Evolutionary conservation across 2,888 invertebrate genomes (phyloP).

Genomic region (Cabera pusaria): DNA sequence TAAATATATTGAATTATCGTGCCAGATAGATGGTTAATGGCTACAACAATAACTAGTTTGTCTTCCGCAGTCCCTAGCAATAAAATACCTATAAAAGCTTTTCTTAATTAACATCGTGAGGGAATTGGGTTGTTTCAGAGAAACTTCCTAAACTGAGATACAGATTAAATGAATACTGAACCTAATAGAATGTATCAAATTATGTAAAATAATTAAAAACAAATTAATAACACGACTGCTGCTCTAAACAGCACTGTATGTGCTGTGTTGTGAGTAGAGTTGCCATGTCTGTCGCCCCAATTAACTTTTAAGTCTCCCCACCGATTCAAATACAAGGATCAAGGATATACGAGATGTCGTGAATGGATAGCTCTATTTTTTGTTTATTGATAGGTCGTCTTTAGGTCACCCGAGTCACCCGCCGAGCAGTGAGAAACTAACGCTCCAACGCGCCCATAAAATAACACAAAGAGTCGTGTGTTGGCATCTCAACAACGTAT

Average conservation of each 20-base stretch:
- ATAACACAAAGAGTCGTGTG: slow-evolving; percentile 56
- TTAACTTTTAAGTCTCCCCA: slow-evolving; percentile 68
- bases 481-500: slow-evolving; percentile 39
- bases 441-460: slow-evolving; percentile 53
- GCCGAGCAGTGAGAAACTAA: slow-evolving; percentile 49
- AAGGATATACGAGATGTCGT: slow-evolving; percentile 65
- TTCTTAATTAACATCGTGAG: no score
- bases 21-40: slow-evolving; percentile 8
- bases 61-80: slow-evolving; percentile 9
- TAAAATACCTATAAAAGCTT: no score
- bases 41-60: slow-evolving; percentile 7
- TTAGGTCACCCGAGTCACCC: slow-evolving; percentile 72
- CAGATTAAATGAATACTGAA: slow-evolving; percentile 35
- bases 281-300: slow-evolving; percentile 60
- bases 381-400: slow-evolving; percentile 64
- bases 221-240: slow-evolving; percentile 79
- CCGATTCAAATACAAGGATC: slow-evolving; percentile 76
- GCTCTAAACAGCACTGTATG: slow-evolving; percentile 66
- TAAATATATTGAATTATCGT: slow-evolving; percentile 10
- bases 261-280: no score
- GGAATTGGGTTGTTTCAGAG: slow-evolving; percentile 4
- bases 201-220: no score
- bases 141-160: slow-evolving; percentile 14
- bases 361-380: slow-evolving; percentile 74
- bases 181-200: no score